Conservation (phyloP, 2,797 vertebrate genomes). For the Poecilia gillii region DNA sequence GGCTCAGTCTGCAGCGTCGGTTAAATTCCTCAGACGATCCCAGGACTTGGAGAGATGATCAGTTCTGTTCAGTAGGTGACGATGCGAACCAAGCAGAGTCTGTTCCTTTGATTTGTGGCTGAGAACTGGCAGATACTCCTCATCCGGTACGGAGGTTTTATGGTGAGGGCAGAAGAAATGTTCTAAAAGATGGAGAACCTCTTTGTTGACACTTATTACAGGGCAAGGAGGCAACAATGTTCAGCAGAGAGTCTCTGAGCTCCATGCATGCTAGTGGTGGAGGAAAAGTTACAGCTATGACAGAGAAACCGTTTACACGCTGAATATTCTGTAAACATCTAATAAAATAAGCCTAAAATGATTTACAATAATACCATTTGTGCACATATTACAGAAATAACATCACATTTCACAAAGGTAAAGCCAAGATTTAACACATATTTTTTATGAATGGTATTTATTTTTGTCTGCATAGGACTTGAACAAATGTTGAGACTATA, state of each 20-base stretch:
- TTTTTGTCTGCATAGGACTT: too few relatives aligned
- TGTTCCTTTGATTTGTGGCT: not conserved
- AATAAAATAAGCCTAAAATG: not conserved
- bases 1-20: not conserved
- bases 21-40: not conserved
- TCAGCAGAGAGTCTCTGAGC: not conserved
- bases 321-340: not conserved
- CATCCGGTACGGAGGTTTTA: not conserved
- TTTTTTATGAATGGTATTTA: too few relatives aligned
- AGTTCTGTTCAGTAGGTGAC: not conserved
- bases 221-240: not conserved
- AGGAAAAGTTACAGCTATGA: not conserved
- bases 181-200: not conserved
- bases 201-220: not conserved
- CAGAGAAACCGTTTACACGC: not conserved
- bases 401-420: not conserved
- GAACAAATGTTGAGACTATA: too few relatives aligned
- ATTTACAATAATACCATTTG: not conserved
- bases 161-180: not conserved
- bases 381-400: not conserved
- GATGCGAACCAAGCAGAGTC: not conserved
- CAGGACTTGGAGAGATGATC: not conserved
- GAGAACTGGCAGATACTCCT: not conserved
- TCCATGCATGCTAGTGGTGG: not conserved
- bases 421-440: too few relatives aligned